Base-by-base conservation (phyloP, 1,140 invertebrate genomes). In the Anagrus nilaparvatae region DNA sequence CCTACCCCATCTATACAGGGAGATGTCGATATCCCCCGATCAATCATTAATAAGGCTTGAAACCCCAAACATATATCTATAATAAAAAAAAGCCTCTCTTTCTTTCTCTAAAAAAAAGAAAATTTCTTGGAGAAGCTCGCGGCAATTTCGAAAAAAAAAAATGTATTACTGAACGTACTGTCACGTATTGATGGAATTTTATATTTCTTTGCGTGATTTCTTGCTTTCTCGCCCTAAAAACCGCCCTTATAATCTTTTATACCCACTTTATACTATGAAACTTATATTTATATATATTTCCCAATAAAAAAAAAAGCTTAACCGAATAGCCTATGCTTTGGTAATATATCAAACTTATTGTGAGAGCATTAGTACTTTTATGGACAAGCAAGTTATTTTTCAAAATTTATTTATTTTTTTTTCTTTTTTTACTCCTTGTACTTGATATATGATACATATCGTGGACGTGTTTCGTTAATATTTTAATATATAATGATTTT, bases 31-130 rank as follows among this genome's bases (percentile, higher is more conserved):
- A 68, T 68, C 63, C 60, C 56, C 53, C 61, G 54, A 68, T 68
- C 65, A 68, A 68, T 68, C 65, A 68, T 68, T 68, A 68, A 68
- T 68, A 68, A 68, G 60, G 55, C 53, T 59, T 56, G 55, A 63
- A 65, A 64, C 62, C 63, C 62, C 61, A 64, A 61, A 64, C 55
- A 62, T 52, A 54, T n/a, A n/a, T n/a, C n/a, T n/a, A n/a, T n/a
- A n/a, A n/a, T 59, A 60, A 58, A 57, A 55, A 51, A 56, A 48
- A 50, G 41, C 50, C 45, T 43, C 35, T 25, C 33, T 31, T 37
- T 56, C 51, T 51, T 50, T 46, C 34, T 52, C 44, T 48, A 28
- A 28, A 46, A 37, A 42, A 44, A 46, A 5, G 5, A 9, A 12
- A 31, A 5, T 43, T 25, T 29, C 40, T 40, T 23, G 36, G 29